Evolutionary conservation across 2,797 vertebrate species (phyloP).

Genomic region (Pseudotriccus pelzelni): DNA sequence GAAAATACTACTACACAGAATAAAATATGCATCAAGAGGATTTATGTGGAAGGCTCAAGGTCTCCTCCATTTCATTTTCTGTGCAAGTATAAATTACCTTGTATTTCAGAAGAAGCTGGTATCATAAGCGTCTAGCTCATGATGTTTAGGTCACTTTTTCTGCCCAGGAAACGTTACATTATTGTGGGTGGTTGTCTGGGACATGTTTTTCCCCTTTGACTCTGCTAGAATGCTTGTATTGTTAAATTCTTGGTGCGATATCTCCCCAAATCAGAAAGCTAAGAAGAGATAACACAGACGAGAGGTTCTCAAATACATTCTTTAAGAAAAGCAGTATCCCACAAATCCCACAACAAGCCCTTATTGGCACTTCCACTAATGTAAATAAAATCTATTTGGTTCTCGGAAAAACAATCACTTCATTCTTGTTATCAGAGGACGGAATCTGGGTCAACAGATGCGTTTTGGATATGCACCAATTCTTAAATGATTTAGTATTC

Average conservation of each 20-base stretch:
- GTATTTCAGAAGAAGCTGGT: not conserved
- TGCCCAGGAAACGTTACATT: not conserved
- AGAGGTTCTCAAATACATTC: not conserved
- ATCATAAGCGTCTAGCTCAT: not conserved
- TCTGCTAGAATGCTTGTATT: not conserved
- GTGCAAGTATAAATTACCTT: not conserved
- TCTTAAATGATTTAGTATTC: constrained; percentile 74
- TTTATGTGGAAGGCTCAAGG: not conserved
- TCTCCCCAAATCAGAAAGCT: not conserved
- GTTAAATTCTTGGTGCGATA: not conserved
- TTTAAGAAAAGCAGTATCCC: constrained; percentile 49
- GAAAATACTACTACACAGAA: not conserved
- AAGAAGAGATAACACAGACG: not conserved
- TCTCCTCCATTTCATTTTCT: not conserved
- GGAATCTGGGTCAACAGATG: constrained; percentile 80
- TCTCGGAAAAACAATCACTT: constrained; percentile 78
- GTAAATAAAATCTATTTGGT: constrained; percentile 73
- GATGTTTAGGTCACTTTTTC: not conserved
- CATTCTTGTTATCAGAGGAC: constrained; percentile 67
- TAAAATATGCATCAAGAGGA: not conserved
- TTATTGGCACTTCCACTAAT: constrained; percentile 60
- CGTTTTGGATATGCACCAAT: constrained; percentile 77
- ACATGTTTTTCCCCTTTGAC: not conserved
- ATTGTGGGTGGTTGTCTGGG: not conserved
- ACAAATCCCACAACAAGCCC: constrained; percentile 40